Conservation (phyloP, 2,888 invertebrate species). For the Chorisops tibialis region DNA sequence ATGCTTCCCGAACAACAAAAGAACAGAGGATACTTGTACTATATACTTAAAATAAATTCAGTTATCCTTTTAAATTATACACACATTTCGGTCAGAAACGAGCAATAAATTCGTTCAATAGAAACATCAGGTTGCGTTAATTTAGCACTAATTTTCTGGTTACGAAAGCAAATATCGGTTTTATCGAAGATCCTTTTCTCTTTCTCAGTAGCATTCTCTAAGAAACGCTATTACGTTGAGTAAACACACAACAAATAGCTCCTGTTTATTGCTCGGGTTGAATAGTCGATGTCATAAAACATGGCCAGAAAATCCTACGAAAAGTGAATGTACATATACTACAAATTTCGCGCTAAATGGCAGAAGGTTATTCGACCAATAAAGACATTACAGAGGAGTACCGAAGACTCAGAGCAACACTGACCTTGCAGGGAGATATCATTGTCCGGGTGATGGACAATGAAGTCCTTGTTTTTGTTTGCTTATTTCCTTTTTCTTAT, state of each 20-base stretch:
- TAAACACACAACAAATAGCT: constrained; percentile 18
- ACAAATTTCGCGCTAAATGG: not conserved
- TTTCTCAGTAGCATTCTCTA: not conserved
- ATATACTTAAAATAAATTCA: too few species aligned
- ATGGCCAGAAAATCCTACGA: not conserved
- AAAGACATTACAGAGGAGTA: constrained; percentile 7
- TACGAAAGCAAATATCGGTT: not conserved
- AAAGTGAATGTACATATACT: not conserved
- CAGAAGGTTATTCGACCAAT: constrained; percentile 12
- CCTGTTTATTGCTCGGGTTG: constrained; percentile 12
- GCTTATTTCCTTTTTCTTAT: not conserved
- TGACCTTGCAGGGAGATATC: constrained; percentile 9
- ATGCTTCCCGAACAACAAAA: too few species aligned
- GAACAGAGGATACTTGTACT: too few species aligned
- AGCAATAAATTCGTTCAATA: constrained; percentile 1
- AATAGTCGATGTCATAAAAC: constrained; percentile 9
- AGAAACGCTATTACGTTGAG: constrained; percentile 9
- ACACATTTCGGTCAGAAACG: too few species aligned
- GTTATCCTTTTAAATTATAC: too few species aligned
- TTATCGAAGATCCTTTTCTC: not conserved
- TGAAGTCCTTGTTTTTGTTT: constrained; percentile 11
- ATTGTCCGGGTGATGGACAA: not conserved
- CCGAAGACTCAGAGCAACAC: not conserved
- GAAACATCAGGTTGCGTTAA: constrained; percentile 9
- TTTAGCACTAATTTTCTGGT: not conserved